These are phyloP conservation scores for Eupithecia dodoneata DNA, from an alignment of 2,888 invertebrate genomes.

Conservation along the genomic window DNA sequence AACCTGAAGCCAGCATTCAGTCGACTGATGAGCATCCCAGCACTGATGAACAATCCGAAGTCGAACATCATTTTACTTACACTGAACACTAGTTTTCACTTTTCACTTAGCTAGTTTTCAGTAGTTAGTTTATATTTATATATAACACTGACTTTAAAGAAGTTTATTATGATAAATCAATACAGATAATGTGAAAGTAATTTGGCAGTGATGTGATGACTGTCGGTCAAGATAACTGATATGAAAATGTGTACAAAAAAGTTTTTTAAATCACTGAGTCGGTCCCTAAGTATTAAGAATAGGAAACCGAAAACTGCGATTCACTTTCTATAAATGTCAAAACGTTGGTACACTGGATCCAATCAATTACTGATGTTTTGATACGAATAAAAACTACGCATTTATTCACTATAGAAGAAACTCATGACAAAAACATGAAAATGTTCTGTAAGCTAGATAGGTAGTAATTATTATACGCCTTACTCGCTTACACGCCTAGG, in stretches of 20 bases:
- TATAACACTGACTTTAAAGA: neutral
- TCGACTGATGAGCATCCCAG: slow-evolving; percentile 51
- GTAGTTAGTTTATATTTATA: too few species aligned
- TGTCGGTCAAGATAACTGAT: neutral
- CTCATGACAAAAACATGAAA: neutral
- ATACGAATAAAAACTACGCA: neutral
- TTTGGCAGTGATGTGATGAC: neutral
- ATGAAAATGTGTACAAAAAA: neutral
- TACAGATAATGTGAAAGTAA: neutral
- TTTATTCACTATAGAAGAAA: neutral
- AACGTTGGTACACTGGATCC: neutral
- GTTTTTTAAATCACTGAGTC: neutral
- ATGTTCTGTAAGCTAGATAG: neutral
- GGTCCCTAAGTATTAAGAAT: neutral
- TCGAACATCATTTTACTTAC: slow-evolving; percentile 46
- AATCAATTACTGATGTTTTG: neutral
- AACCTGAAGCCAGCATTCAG: slow-evolving; percentile 47
- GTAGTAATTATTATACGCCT: too few species aligned
- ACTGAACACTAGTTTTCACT: neutral
- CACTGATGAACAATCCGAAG: slow-evolving; percentile 49
- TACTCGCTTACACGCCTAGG: neutral
- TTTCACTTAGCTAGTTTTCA: neutral
- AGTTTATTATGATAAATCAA: neutral
- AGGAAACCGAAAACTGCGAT: neutral
- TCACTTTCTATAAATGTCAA: neutral